These are phyloP conservation scores for Syrphus vitripennis DNA, from an alignment of 2,888 invertebrate species.

Conservation along the genomic window DNA sequence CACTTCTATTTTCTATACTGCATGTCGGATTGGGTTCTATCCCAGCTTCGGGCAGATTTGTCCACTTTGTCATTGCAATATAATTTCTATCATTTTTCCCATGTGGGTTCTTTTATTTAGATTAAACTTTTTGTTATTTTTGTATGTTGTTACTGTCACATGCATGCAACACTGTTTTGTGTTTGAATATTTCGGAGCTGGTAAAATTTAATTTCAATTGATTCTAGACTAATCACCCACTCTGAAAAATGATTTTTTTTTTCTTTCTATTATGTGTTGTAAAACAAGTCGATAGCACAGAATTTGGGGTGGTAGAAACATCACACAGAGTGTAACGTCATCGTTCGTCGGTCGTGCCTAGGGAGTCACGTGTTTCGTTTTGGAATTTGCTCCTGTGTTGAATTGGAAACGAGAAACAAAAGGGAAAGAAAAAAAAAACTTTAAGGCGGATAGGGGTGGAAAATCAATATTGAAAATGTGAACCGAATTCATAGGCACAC, in stretches of 20 bases:
- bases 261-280: constrained; percentile 47
- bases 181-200: not conserved
- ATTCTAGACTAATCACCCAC: constrained; percentile 50
- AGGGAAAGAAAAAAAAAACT: not conserved
- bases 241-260: constrained; percentile 15
- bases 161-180: constrained; percentile 11
- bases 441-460: not conserved
- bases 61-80: constrained; percentile 30
- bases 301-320: constrained; percentile 6
- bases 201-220: constrained; percentile 55
- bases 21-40: constrained; percentile 44
- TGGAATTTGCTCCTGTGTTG: constrained; percentile 23
- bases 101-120: constrained; percentile 24
- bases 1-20: not conserved
- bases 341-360: constrained; percentile 19
- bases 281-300: constrained; percentile 8
- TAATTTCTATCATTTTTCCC: constrained; percentile 44
- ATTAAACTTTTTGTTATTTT: not conserved
- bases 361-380: constrained; percentile 37
- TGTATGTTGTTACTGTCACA: not conserved
- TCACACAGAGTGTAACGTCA: constrained; percentile 1
- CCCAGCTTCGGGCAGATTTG: constrained; percentile 34
- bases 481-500: constrained; percentile 2
- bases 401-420: not conserved
- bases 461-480: constrained; percentile 28